A percentile compares a stretch with the other conserved stretches of the same genome.
phyloP scores from a whole-genome alignment of 2,888 invertebrate species.

The Nezara viridula region DNA sequence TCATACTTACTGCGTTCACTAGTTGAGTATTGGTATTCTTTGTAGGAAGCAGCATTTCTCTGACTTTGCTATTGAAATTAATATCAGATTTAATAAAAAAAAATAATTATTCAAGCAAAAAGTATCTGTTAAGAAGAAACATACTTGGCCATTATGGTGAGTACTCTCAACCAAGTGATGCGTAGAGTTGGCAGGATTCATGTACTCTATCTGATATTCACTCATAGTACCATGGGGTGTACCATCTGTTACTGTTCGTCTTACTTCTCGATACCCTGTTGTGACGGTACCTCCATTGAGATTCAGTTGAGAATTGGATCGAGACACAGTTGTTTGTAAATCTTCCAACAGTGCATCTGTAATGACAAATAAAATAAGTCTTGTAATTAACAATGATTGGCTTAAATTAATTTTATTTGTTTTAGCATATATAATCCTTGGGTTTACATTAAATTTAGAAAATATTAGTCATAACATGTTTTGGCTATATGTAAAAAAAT shows the following conservation, averaged over 20 bases:
- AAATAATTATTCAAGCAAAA: background rate
- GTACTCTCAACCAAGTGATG: constrained; percentile 60
- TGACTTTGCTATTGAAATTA: constrained; percentile 12
- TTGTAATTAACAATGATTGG: too few species aligned
- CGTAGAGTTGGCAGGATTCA: constrained; percentile 68
- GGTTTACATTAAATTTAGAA: too few species aligned
- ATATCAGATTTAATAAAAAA: background rate
- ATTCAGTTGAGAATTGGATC: constrained; percentile 65
- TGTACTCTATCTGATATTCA: constrained; percentile 67
- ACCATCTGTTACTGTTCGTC: constrained; percentile 66
- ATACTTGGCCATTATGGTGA: constrained; percentile 49
- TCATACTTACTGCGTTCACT: constrained; percentile 26
- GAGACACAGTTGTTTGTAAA: constrained; percentile 67
- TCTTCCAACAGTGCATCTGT: constrained; percentile 68
- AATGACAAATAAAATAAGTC: constrained; percentile 49
- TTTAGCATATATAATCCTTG: background rate
- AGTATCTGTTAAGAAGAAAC: background rate
- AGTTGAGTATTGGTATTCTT: constrained; percentile 12
- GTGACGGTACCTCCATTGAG: constrained; percentile 62
- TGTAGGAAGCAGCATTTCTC: background rate
- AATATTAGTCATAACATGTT: too few species aligned
- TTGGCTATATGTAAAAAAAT: too few species aligned
- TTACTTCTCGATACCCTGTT: constrained; percentile 67
- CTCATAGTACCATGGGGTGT: constrained; percentile 65
- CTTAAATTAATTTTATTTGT: background rate